Base-by-base conservation (phyloP, 2,113 vertebrate species). In the Odocoileus virginianus region DNA sequence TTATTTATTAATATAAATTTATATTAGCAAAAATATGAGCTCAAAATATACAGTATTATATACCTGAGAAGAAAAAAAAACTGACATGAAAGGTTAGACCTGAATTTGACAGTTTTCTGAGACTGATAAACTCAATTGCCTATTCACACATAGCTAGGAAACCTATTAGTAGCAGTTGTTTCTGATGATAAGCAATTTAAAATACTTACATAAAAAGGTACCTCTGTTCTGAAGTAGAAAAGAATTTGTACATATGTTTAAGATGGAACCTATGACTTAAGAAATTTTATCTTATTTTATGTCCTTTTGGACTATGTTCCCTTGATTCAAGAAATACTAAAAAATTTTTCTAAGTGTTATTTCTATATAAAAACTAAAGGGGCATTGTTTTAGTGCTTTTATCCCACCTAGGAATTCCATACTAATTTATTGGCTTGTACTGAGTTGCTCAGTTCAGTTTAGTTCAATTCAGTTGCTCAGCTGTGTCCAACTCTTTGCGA, bases 161-260 rank as follows among this genome's bases (percentile, higher is more conserved):
- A 90, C 4, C 9, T 83, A 33, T 71, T 23, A 17, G 11, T 58
- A 71, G 52, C 23, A 55, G 10, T 74, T 33, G 36, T 71, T 93
- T 84, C 52, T 93, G n/a, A 81, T 61, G 36, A 87, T 64, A 91
- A 93, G 8, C 28, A 87, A 64, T 28, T 71, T 91, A 64, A 95
- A 61, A 45, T 89, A 84, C 43, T 79, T n/a, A 52, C 14, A 40
- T 90, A 36, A 89, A 84, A 83, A 76, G 11, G 4, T 61, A 14
- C n/a, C 54, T 57, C 40, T 64, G 28, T 87, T 85, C 45, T 89
- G 27, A 91, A 74, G 60, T 58, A 81, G 28, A 61, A 76, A 82
- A 92, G 1, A 61, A 61, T 60, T 36, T 92, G 19, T 87, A 45
- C 36, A 64, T 54, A 25, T 55, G 81, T 86, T 91, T 83, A 91